phyloP scores from a whole-genome alignment of 92 coral and sea anemone species.

The Paragorgia papillata region DNA sequence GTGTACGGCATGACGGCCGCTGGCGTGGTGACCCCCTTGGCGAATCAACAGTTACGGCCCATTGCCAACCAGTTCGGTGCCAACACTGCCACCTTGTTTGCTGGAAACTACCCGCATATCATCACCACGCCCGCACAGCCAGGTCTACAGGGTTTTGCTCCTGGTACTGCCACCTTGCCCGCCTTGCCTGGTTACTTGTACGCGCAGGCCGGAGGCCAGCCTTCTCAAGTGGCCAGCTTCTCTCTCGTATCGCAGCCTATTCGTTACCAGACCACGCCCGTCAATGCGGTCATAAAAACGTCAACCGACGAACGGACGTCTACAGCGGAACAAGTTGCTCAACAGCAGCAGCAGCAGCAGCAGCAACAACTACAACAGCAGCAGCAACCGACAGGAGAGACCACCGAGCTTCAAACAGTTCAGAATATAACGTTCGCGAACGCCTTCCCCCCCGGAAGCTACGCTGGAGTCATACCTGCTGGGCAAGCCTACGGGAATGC shows the following conservation, averaged over 20 bases:
- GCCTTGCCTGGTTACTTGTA: conserved; percentile 81
- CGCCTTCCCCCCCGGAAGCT: conserved; percentile 38
- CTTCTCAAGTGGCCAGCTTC: conserved; percentile 55
- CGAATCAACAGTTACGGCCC: conserved; percentile 71
- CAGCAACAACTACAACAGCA: conserved; percentile 75
- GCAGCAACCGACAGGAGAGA: conserved; percentile 61
- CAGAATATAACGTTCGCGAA: conserved; percentile 80
- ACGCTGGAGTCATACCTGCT: conserved; percentile 37
- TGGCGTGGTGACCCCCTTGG: conserved; percentile 68
- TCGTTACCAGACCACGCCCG: conserved; percentile 84
- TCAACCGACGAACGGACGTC: conserved; percentile 75
- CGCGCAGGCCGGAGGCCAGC: conserved; percentile 76
- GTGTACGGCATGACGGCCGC: conserved; percentile 76
- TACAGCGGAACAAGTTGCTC: conserved; percentile 72
- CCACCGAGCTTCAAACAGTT: conserved; percentile 72
- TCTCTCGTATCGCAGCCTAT: conserved; percentile 94
- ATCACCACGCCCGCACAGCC: conserved; percentile 84
- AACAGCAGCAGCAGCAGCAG: conserved; percentile 55
- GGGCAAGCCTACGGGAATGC: conserved; percentile 78
- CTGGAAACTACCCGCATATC: conserved; percentile 94
- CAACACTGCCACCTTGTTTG: conserved; percentile 83
- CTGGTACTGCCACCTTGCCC: conserved; percentile 77
- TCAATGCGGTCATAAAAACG: conserved; percentile 72
- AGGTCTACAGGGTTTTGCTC: conserved; percentile 76
- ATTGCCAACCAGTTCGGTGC: conserved; percentile 73